These are phyloP conservation scores for Hydrochoerus hydrochaeris DNA, from an alignment of 2,113 vertebrate species.

Conservation along the genomic window DNA sequence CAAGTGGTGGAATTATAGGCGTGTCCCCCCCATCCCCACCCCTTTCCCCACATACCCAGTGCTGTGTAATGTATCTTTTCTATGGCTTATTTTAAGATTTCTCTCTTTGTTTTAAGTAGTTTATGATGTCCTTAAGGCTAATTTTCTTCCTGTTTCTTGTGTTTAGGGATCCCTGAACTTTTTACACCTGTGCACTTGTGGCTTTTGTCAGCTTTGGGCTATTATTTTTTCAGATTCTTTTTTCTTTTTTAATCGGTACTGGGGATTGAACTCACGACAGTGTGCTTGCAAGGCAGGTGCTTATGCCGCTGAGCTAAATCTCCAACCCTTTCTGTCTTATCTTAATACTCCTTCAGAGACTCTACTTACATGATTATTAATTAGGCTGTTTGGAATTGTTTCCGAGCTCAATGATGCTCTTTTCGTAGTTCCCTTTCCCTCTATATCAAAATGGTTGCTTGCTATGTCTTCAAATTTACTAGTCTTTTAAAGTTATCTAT, in stretches of 20 bases:
- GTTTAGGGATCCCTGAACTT: background rate
- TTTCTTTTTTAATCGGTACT: too few relatives aligned
- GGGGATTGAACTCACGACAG: too few relatives aligned
- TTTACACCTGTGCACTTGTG: background rate
- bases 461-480: background rate
- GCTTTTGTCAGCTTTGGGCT: background rate
- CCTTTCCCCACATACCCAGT: background rate
- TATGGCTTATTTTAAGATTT: constrained; percentile 14
- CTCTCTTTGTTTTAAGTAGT: constrained; percentile 27
- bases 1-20: background rate
- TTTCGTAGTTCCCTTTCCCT: background rate
- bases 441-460: constrained; percentile 31
- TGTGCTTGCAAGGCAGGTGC: too few relatives aligned
- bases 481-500: background rate
- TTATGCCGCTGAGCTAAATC: too few relatives aligned
- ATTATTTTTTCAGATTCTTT: constrained; percentile 15
- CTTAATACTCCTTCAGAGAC: background rate
- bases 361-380: background rate
- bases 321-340: background rate
- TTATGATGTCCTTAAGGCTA: background rate
- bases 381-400: background rate
- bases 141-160: constrained; percentile 12
- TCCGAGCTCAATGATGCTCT: background rate
- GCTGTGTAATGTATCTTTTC: background rate
- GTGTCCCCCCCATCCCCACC: too few relatives aligned